phyloP scores from a whole-genome alignment of 2,888 invertebrate genomes.

The Pyrrhosoma nymphula region DNA sequence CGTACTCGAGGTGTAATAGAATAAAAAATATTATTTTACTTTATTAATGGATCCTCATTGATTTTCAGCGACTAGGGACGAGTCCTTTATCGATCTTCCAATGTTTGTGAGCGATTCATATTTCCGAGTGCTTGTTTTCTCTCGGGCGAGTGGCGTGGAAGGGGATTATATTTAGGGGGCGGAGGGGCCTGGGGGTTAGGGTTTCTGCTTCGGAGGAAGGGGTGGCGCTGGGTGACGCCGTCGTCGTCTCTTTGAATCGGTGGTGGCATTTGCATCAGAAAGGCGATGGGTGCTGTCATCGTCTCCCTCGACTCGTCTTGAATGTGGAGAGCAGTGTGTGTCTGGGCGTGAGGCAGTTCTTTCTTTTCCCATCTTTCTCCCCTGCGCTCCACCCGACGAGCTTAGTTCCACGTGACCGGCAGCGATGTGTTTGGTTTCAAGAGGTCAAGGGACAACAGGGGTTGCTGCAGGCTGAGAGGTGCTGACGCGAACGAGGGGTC shows the following conservation, averaged over 20 bases:
- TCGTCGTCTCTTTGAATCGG: not conserved
- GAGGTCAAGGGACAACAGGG: no score
- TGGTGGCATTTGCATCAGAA: not conserved
- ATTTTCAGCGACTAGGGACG: not conserved
- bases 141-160: no score
- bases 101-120: slow-evolving; percentile 18
- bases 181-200: not conserved
- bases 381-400: no score
- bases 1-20: no score
- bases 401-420: no score
- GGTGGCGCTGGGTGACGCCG: not conserved
- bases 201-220: not conserved
- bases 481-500: not conserved
- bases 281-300: not conserved
- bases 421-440: no score
- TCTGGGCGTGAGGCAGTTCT: not conserved
- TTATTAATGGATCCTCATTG: no score
- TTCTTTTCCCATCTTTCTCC: not conserved
- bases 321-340: not conserved
- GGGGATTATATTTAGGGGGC: no score
- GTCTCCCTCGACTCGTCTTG: not conserved
- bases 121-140: not conserved
- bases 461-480: no score
- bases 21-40: no score
- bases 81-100: not conserved